Base-by-base conservation (phyloP, 2,888 invertebrate species). In the Drosophila stalkeri region DNA sequence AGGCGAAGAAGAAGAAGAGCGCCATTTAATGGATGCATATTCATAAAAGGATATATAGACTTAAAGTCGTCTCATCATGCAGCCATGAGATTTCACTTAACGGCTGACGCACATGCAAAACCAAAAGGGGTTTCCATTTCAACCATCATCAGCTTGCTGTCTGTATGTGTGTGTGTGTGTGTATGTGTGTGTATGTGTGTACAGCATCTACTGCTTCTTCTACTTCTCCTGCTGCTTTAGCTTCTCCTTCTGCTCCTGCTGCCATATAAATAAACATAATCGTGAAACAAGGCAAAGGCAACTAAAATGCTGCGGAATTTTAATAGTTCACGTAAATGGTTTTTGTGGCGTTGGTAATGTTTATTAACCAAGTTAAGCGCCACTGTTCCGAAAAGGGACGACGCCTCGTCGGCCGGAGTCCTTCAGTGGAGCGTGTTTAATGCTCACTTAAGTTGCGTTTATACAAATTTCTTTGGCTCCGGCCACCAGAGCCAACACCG, bases 361-460 rank as follows among this genome's bases (percentile, higher is more conserved):
- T 86, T 88, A 86, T 86, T 89, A 89, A 86, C 89, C 84, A 82
- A 84, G 79, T 89, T 86, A 82, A 86, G 72, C 72, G 65, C 74
- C 77, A 77, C 51, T 52, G 71, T 70, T 63, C 27, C 59, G 37
- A 66, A 75, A 64, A 65, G 52, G 66, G 43, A 60, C 66, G 51
- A 49, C 35, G 33, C 66, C 39, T 47, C 35, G 33, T 20, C 37
- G 66, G 37, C 75, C 56, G 47, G 59, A 79, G 77, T 87, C 71
- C 82, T 87, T 63, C 75, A 81, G 78, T 88, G 75, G 70, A 86
- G 89, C 86, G 75, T 84, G 76, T 89, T 88, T 86, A 86, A 86
- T 86, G 84, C 89, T 78, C 84, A 80, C 89, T 86, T 88, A 88
- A 86, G 86, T 89, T 89, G 78, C 86, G 89, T 86, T 88, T 82